phyloP scores from a whole-genome alignment of 2,797 vertebrate species.

The Todus mexicanus region DNA sequence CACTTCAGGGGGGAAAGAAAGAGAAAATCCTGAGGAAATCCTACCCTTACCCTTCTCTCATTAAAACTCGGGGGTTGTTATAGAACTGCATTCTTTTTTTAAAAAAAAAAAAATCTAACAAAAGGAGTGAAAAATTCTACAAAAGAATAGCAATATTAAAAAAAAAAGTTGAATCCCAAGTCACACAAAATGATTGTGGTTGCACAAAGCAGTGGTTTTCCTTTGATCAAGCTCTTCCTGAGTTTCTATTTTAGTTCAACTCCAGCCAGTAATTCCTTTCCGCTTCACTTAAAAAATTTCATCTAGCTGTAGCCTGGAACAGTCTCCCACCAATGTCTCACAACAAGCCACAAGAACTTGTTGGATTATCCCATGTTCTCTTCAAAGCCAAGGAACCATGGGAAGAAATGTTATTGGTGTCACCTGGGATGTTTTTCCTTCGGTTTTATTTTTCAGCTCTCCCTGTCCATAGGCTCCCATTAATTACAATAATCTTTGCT shows the following conservation, averaged over 20 bases:
- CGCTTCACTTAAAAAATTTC: neutral
- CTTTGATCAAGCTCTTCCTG: neutral
- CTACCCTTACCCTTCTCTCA: neutral
- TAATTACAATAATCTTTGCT: neutral
- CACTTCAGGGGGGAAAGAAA: neutral
- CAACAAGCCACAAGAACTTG: neutral
- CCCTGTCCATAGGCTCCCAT: neutral
- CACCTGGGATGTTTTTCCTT: neutral
- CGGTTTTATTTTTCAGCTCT: neutral
- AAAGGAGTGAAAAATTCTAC: neutral
- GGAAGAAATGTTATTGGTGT: neutral
- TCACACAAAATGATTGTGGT: neutral
- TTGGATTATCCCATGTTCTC: neutral
- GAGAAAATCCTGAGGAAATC: neutral
- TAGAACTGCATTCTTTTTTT: neutral
- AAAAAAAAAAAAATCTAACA: neutral
- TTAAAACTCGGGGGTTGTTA: neutral
- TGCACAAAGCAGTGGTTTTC: neutral
- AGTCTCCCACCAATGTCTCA: neutral
- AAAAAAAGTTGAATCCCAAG: neutral
- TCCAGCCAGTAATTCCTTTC: neutral
- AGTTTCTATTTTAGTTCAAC: neutral
- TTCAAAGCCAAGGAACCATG: neutral
- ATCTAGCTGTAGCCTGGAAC: neutral
- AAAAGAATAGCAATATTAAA: neutral